phyloP scores from a whole-genome alignment of 2,888 invertebrate species.

The Drosophila ezoana region DNA sequence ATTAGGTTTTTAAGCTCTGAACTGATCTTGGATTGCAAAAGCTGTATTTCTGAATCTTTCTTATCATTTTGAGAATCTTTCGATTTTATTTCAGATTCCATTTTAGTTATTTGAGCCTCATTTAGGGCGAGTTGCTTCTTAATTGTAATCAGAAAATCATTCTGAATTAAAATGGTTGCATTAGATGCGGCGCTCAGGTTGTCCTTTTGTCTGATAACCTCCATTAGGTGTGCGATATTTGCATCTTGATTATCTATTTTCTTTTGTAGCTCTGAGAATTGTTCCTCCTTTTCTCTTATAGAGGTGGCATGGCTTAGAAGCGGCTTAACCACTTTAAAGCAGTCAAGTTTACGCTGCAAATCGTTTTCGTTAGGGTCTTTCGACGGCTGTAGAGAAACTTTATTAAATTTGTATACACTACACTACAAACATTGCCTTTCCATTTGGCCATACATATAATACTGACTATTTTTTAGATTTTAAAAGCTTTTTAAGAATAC shows the following conservation, averaged over 20 bases:
- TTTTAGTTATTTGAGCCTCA: too few species aligned
- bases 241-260: background rate
- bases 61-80: too few species aligned
- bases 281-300: background rate
- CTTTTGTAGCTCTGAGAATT: conserved; percentile 4
- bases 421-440: too few species aligned
- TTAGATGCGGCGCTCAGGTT: background rate
- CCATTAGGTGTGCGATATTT: background rate
- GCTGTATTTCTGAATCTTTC: too few species aligned
- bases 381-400: background rate
- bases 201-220: background rate
- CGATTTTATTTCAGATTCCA: too few species aligned
- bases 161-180: background rate
- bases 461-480: too few species aligned
- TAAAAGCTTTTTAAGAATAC: too few species aligned
- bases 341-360: background rate
- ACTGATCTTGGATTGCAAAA: too few species aligned
- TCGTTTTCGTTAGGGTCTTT: background rate
- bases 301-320: conserved; percentile 4
- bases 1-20: too few species aligned
- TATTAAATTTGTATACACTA: background rate
- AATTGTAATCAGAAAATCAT: too few species aligned
- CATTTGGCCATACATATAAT: too few species aligned
- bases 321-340: conserved; percentile 9
- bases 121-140: too few species aligned